phyloP scores from a whole-genome alignment of 2,113 vertebrate genomes.

The Hepsetus odoe region DNA sequence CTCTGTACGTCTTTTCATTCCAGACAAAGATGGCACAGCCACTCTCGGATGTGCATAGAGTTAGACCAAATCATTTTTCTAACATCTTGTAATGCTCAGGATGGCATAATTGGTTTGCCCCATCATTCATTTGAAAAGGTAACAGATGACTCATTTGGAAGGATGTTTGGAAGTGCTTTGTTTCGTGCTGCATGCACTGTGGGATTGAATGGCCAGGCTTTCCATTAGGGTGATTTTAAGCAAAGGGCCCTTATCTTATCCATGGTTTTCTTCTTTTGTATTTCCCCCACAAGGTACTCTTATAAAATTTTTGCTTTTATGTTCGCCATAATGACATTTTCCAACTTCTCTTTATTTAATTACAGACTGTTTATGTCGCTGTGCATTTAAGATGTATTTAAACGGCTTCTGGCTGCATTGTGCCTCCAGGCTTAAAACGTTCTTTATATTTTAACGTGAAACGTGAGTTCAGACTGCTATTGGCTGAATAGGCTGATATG shows the following conservation, averaged over 20 bases:
- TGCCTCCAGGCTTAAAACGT: too few relatives aligned
- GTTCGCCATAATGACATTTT: too few relatives aligned
- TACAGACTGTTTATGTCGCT: too few relatives aligned
- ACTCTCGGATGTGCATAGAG: slow-evolving; percentile 2
- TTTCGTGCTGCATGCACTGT: background rate
- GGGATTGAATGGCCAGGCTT: background rate
- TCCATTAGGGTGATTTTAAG: background rate
- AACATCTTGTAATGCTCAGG: background rate
- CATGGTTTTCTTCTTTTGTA: background rate
- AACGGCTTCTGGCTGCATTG: too few relatives aligned
- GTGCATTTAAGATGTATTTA: too few relatives aligned
- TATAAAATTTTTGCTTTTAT: too few relatives aligned
- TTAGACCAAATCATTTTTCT: slow-evolving; percentile 12
- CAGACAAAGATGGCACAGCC: background rate
- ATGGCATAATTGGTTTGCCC: background rate
- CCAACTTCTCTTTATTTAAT: too few relatives aligned
- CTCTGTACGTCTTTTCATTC: slow-evolving; percentile 18
- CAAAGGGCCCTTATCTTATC: too few relatives aligned
- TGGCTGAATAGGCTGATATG: too few relatives aligned
- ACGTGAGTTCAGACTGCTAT: too few relatives aligned
- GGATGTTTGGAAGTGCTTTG: background rate
- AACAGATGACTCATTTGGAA: background rate
- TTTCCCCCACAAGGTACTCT: too few relatives aligned
- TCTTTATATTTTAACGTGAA: too few relatives aligned
- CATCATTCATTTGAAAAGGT: background rate